Conservation (phyloP, 2,113 vertebrate genomes). For the Indicator indicator region DNA sequence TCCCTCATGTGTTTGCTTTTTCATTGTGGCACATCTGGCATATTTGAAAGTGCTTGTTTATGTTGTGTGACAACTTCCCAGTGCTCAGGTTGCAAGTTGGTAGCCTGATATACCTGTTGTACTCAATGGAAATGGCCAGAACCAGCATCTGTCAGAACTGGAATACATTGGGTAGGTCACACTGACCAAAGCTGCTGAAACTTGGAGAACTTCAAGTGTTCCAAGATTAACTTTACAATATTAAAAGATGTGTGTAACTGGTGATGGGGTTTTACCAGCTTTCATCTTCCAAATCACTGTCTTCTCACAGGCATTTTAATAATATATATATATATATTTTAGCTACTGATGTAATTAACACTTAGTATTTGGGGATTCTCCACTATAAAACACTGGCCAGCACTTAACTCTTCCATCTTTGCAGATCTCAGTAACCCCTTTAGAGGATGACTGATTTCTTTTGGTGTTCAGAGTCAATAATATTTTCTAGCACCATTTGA, state of each 20-base stretch:
- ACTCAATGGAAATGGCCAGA: not conserved
- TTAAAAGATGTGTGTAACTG: not conserved
- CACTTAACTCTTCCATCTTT: not conserved
- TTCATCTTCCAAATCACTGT: not conserved
- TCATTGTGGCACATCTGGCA: not conserved
- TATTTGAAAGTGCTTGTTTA: not conserved
- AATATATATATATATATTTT: not conserved
- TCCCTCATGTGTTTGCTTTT: not conserved
- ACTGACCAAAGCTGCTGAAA: not conserved
- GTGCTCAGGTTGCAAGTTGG: not conserved
- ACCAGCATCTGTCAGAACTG: rapidly evolving
- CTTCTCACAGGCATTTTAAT: not conserved
- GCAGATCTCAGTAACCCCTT: constrained; percentile 77
- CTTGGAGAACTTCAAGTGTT: not conserved
- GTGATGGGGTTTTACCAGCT: not conserved
- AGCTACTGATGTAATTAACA: not conserved
- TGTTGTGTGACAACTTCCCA: not conserved
- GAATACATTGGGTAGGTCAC: rapidly evolving
- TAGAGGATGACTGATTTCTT: constrained; percentile 98
- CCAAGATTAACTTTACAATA: not conserved
- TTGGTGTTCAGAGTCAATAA: constrained; percentile 94
- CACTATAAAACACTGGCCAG: not conserved
- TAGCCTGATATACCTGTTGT: not conserved
- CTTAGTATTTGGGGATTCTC: not conserved
- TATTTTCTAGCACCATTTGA: constrained; percentile 99